Evolutionary conservation across 2,888 invertebrate species (phyloP), one percentile per base, ranked within the genome.

Genomic region (Caenorhabditis sp.): DNA sequence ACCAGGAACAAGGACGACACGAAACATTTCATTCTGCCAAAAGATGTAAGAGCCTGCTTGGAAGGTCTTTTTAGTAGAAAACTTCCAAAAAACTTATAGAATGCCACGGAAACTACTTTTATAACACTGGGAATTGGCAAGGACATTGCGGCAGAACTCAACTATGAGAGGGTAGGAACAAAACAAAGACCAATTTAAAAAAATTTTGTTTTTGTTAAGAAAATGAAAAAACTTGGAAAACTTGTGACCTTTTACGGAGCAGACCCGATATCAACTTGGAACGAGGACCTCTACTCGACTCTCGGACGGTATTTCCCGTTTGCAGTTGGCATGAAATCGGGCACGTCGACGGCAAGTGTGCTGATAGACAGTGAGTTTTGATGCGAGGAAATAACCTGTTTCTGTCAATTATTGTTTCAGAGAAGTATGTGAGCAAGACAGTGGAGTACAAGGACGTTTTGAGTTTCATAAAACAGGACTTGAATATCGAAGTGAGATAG

Each of bases 201-300:
- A n/a, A n/a, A n/a, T n/a, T 47, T n/a, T 9, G 4, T n/a, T 3
- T 3, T 18, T 32, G 56, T 68, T 32, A 15, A 68, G 67, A 74
- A 74, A 58, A 74, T 58, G 65, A 11, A 24, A 47, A 74, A 65
- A 24, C 50, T 74, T 0, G 65, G 58, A 56, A 50, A 56, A 32
- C 40, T 44, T 28, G 65, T 65, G 2, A 74, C 32, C 32, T 74
- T 74, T 32, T 58, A 67, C 44, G 74, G 74, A 5, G 74, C 74
- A 0, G 74, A 74, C 20, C 74, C 74, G 6, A 62, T 62, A 22
- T 13, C 8, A 4, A 28, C 1, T 1, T 11, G 3, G 11, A 62
- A 62, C 15, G 13, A 9, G 24, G 20, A 44, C 18, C 2, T 47
- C 1, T 62, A 62, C 35, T 18, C 40, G 44, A 40, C 28, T n/a